A percentile compares a stretch with the other conserved stretches of the same genome.
Evolutionary conservation across 2,888 invertebrate genomes (phyloP).

Genomic region (Oscheius sp.): DNA sequence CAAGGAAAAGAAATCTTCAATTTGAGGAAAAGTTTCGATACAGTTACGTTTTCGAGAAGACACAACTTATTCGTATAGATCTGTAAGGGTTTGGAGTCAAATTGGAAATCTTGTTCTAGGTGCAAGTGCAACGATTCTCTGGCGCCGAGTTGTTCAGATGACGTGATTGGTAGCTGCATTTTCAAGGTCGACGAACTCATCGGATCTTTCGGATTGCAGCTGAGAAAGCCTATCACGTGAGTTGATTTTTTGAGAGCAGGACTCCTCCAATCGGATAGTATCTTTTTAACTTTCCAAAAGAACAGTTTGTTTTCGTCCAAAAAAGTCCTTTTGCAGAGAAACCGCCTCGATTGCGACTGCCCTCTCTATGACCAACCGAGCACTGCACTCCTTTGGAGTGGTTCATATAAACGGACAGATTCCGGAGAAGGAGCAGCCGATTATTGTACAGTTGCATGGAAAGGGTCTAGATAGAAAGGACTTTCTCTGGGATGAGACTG

Average conservation of each 20-base stretch:
- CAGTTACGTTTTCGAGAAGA: constrained; percentile 57
- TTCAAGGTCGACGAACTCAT: constrained; percentile 55
- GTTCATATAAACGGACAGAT: constrained; percentile 46
- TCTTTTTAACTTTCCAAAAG: too few species aligned
- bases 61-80: constrained; percentile 59
- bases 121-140: constrained; percentile 16
- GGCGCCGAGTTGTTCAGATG: constrained; percentile 21
- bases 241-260: constrained; percentile 2
- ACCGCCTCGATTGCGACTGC: constrained; percentile 40
- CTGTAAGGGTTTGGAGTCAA: constrained; percentile 39
- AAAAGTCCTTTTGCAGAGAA: constrained; percentile 34
- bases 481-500: constrained; percentile 64
- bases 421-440: constrained; percentile 58
- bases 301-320: background rate
- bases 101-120: constrained; percentile 21
- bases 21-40: constrained; percentile 56
- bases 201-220: constrained; percentile 60
- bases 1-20: constrained; percentile 40
- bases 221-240: constrained; percentile 45
- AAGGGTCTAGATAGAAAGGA: constrained; percentile 59
- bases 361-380: constrained; percentile 14
- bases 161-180: constrained; percentile 30
- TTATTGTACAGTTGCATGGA: constrained; percentile 59
- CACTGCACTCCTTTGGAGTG: constrained; percentile 25
- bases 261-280: too few species aligned